Base-by-base conservation (phyloP, 2,113 vertebrate species). In the Phalacrocorax pelagicus region DNA sequence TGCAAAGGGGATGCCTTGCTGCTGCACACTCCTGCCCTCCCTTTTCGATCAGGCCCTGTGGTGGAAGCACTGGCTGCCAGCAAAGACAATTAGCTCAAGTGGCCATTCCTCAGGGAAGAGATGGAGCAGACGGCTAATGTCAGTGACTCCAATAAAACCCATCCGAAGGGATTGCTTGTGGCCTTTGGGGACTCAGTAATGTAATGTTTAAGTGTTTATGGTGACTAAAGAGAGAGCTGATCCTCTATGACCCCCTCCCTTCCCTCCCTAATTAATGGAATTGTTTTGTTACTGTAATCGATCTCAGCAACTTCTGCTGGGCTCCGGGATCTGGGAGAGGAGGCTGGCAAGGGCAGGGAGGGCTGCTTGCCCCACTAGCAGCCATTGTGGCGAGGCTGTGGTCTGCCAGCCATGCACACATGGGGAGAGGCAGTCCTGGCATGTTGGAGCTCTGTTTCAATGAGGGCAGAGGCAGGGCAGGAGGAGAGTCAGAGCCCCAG, bases 161-260 rank as follows among this genome's bases (percentile, higher is more conserved):
- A 67, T 81, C 92, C 20, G 0, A 46, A 72, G 81, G 95, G 91
- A 85, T 81, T 86, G 86, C 93, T 63, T 38, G 52, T 57, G 83
- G 94, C 61, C 95, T 63, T 27, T 40, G 74, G 88, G 92, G 91
- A 81, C 71, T 75, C 11, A 66, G 84, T 98, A 98, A 98, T 98
- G 97, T 97, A 97, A 97, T 97, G 96, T 96, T 98, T 90, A 97
- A 98, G 95, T 97, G 94, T 98, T 98, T 98, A 98, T 97, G 93
- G 96, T 95, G 83, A 96, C 98, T 98, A 97, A 97, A 98, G 92
- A 91, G 98, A 98, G 97, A 98, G 97, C 97, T 97, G 97, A 97
- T 97, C 97, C 95, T 96, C 96, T 62, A 5, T 44, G 73, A 87
- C 82, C 91, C 78, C 30, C 86, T 88, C 78, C 66, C 40, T 69